Conservation (phyloP, 2,113 vertebrate species). For the Rhineura floridana region DNA sequence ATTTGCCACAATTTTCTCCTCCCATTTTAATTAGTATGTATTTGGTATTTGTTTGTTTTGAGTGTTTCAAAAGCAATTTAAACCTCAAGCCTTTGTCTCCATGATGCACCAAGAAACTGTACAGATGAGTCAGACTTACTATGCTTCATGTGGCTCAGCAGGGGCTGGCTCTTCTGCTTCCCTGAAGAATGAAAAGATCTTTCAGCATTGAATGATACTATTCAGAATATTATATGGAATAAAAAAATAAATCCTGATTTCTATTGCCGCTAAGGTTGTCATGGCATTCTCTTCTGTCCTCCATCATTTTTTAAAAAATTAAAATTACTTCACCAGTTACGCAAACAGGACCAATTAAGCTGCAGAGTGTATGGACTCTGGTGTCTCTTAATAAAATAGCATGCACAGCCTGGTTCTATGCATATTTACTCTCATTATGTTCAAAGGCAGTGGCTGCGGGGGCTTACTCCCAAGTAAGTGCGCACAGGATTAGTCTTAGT, state of each 20-base stretch:
- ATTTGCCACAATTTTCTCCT: not conserved
- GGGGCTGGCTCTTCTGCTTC: not conserved
- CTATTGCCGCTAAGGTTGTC: not conserved
- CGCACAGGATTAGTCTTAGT: not conserved
- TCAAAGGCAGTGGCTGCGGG: not conserved
- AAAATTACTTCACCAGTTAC: not conserved
- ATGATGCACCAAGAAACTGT: not conserved
- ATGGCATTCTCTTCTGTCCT: not conserved
- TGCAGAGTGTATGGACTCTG: not conserved
- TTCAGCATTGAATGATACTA: not conserved
- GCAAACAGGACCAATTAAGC: not conserved
- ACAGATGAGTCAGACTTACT: not conserved
- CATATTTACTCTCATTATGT: not conserved
- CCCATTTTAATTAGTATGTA: not conserved
- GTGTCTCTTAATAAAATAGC: not conserved
- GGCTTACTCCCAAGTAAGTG: not conserved
- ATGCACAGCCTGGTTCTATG: not conserved
- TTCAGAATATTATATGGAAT: not conserved
- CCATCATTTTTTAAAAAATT: no score
- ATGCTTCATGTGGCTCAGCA: not conserved
- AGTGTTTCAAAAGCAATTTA: not conserved
- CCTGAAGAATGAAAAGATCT: not conserved
- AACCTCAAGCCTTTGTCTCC: not conserved
- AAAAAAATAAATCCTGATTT: not conserved
- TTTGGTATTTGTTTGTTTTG: not conserved